These are phyloP conservation scores for Cantharis lateralis DNA, from an alignment of 2,888 invertebrate species.

Conservation along the genomic window DNA sequence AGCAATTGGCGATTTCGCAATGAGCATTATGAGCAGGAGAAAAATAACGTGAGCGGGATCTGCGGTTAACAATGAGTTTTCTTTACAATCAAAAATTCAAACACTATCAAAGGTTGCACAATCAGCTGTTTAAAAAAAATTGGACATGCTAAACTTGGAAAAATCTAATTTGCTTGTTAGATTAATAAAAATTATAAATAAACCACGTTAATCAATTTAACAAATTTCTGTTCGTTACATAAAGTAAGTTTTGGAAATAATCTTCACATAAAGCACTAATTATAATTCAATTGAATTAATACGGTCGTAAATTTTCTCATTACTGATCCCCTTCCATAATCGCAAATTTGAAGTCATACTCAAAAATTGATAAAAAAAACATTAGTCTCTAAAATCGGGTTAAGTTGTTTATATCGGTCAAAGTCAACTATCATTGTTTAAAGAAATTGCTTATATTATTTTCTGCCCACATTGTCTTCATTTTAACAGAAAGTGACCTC, in stretches of 20 bases:
- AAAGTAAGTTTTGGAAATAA: neutral
- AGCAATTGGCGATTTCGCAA: neutral
- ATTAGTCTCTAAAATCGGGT: neutral
- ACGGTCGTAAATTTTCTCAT: slow-evolving; percentile 3
- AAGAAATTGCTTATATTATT: neutral
- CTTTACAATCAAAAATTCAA: neutral
- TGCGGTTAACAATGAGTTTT: neutral
- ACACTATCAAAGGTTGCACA: neutral
- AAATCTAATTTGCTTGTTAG: neutral
- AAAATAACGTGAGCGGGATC: neutral
- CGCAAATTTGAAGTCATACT: neutral
- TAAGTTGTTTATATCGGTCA: neutral
- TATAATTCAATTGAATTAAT: neutral
- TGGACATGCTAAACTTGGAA: slow-evolving; percentile 8
- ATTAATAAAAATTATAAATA: neutral
- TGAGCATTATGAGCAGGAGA: neutral
- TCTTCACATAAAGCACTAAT: slow-evolving; percentile 1
- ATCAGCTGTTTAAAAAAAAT: neutral
- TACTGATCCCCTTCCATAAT: slow-evolving; percentile 10
- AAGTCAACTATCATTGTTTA: neutral
- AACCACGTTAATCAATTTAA: neutral
- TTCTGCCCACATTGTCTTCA: neutral
- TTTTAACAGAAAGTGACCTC: neutral
- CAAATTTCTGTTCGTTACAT: neutral
- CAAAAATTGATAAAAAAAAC: neutral